Base-by-base conservation (phyloP, 2,888 invertebrate species). In the Caenorhabditis imperialis region DNA sequence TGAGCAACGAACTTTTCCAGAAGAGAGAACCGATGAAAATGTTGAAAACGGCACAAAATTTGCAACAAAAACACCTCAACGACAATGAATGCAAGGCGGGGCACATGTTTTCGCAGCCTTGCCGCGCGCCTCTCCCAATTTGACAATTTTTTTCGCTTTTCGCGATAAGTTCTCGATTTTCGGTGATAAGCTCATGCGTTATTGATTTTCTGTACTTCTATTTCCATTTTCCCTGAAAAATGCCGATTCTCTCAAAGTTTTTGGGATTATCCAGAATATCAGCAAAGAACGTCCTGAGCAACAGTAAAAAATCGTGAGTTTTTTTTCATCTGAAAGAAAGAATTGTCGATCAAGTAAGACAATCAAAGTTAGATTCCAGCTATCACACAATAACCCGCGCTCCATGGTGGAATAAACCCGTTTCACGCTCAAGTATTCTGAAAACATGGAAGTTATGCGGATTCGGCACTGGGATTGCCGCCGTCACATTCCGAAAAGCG, bases 191-290 rank as follows among this genome's bases (percentile, higher is more conserved):
- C 33, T 33, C 7, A 22, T 6, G 8, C 23, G 4, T 40, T 50
- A 69, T 69, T 27, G 58, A 69, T 58, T 58, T 51, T 62, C 30
- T n/a, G 7, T 14, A n/a, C 22, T 33, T 40, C n/a, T n/a, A n/a
- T n/a, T n/a, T n/a, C n/a, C n/a, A n/a, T n/a, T n/a, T n/a, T n/a
- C n/a, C n/a, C n/a, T 35, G 18, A 35, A 58, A 67, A 55, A 73
- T 73, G 73, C 38, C 73, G 14, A 73, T 73, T 45, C 44, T 73
- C 50, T 73, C 65, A 35, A 73, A 73, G 48, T 27, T 73, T 6
- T 48, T 58, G 44, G 61, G 42, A 23, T 18, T 65, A 50, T 40
- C 55, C 35, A 18, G 30, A 10, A 10, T 30, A 7, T 30, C 30
- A 30, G 30, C 57, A 42, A 65, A 40, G 40, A 55, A 42, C 35